Conservation (phyloP, 2,113 vertebrate species). For the Tragulus kanchil region DNA sequence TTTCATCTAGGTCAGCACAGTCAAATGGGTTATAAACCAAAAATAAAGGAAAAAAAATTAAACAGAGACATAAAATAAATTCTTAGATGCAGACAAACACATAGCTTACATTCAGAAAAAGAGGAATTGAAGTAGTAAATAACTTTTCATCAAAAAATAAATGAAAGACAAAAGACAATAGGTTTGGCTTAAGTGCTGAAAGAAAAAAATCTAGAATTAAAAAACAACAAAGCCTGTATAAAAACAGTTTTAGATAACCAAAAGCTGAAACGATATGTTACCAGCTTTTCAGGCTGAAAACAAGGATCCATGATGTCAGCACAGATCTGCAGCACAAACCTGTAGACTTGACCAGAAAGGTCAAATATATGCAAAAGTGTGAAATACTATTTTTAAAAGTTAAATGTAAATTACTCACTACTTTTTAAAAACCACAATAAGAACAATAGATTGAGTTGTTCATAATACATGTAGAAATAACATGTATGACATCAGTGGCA, state of each 20-base stretch:
- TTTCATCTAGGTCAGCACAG: background rate
- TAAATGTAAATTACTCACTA: background rate
- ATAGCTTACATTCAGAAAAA: background rate
- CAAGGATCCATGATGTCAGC: background rate
- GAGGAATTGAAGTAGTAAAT: background rate
- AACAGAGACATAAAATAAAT: background rate
- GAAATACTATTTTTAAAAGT: background rate
- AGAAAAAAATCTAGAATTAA: background rate
- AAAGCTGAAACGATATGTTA: background rate
- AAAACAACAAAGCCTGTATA: background rate
- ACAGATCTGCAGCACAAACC: background rate
- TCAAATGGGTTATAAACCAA: background rate
- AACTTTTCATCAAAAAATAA: background rate
- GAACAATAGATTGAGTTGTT: background rate
- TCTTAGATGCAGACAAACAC: background rate
- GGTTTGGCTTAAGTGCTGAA: background rate
- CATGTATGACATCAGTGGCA: background rate
- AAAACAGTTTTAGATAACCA: background rate
- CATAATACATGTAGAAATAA: background rate
- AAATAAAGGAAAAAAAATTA: background rate
- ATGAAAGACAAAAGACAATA: background rate
- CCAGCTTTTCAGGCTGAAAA: background rate
- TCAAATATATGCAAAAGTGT: background rate
- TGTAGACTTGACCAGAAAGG: background rate
- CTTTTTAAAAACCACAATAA: background rate